Evolutionary conservation across 2,888 invertebrate species (phyloP).

Genomic region (Conchocele bisecta): DNA sequence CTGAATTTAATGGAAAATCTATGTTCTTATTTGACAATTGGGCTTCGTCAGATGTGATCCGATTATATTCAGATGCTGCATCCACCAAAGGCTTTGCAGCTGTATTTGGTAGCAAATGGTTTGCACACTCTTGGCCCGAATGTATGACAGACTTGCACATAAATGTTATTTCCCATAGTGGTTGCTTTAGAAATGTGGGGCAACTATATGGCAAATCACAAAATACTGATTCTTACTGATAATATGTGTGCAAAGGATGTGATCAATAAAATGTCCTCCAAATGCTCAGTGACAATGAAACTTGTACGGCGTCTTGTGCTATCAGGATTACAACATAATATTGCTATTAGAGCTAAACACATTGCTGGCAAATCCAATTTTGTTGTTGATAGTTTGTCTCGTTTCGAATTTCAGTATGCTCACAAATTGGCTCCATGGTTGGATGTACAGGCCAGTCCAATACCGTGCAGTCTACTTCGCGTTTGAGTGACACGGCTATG

Average conservation of each 20-base stretch:
- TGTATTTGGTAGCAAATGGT: constrained; percentile 3
- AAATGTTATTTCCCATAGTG: constrained; percentile 28
- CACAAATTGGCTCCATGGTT: constrained; percentile 20
- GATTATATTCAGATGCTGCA: neutral
- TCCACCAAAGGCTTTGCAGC: no score
- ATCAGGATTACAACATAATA: constrained; percentile 5
- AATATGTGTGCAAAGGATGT: constrained; percentile 23
- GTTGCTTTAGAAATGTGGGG: constrained; percentile 31
- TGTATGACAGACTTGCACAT: neutral
- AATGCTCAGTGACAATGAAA: constrained; percentile 14
- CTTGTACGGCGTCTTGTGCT: constrained; percentile 23
- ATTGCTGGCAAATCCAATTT: constrained; percentile 19
- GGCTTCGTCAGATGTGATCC: neutral
- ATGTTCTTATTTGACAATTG: neutral
- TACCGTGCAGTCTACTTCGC: neutral
- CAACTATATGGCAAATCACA: constrained; percentile 19
- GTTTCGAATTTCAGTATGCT: constrained; percentile 39
- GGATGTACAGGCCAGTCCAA: neutral
- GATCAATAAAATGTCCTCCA: constrained; percentile 29
- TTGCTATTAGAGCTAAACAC: constrained; percentile 21
- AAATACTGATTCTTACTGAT: constrained; percentile 28
- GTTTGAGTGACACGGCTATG: neutral
- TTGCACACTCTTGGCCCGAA: constrained; percentile 12
- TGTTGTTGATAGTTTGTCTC: constrained; percentile 15
- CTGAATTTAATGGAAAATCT: neutral